Evolutionary conservation across 2,888 invertebrate species (phyloP).

Genomic region (Acleris sparsana): DNA sequence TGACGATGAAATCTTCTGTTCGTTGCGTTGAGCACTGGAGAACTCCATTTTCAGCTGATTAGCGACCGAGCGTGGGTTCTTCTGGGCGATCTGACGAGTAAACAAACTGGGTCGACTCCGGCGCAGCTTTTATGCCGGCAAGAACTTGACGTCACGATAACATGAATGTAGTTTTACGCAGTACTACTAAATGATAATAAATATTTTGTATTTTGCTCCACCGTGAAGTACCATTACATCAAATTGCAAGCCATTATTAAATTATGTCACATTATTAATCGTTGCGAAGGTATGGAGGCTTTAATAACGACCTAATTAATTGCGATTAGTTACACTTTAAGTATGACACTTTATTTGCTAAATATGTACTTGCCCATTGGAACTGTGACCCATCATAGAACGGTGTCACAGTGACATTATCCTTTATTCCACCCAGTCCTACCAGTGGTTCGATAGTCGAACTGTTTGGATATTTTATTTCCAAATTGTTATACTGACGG

Average conservation of each 20-base stretch:
- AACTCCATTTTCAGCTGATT: slow-evolving; percentile 30
- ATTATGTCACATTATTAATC: background rate
- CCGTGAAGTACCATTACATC: background rate
- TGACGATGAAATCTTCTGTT: slow-evolving; percentile 29
- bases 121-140: slow-evolving; percentile 33
- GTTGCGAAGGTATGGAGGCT: background rate
- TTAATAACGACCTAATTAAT: background rate
- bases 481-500: no score
- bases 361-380: no score
- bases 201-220: background rate
- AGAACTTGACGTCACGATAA: slow-evolving; percentile 27
- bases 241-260: background rate
- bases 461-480: no score
- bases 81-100: slow-evolving; percentile 8
- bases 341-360: no score
- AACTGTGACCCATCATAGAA: no score
- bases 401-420: no score
- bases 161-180: slow-evolving; percentile 15
- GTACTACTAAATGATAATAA: background rate
- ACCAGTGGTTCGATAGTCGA: no score
- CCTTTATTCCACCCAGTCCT: no score
- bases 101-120: slow-evolving; percentile 22
- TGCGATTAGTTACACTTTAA: background rate
- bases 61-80: slow-evolving; percentile 1
- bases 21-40: slow-evolving; percentile 10